phyloP scores from a whole-genome alignment of 2,113 vertebrate species.

The Talpa occidentalis region DNA sequence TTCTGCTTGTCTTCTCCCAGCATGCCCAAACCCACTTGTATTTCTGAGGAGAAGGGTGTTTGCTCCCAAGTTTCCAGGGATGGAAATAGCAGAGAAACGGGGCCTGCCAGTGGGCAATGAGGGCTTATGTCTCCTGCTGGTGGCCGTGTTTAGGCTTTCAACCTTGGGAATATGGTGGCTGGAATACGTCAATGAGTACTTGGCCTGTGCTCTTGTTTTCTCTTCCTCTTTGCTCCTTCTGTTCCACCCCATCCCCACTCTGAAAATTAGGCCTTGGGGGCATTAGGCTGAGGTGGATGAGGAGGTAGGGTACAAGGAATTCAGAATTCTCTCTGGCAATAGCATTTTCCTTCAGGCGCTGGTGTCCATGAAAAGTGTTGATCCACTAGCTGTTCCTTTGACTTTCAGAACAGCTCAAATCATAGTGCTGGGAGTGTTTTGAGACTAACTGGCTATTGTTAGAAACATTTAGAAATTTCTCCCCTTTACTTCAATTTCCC shows the following conservation, averaged over 20 bases:
- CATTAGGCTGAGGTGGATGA: background rate
- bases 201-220: fast-evolving
- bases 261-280: background rate
- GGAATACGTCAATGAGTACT: background rate
- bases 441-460: constrained; percentile 5
- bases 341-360: background rate
- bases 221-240: background rate
- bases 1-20: background rate
- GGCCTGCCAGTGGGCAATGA: background rate
- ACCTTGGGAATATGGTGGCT: background rate
- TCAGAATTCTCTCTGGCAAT: background rate
- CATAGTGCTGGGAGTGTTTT: background rate
- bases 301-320: background rate
- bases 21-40: background rate
- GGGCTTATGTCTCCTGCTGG: background rate
- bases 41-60: background rate
- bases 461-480: constrained; percentile 58
- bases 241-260: background rate
- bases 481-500: background rate
- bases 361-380: background rate
- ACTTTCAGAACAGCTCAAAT: background rate
- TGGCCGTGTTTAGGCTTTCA: background rate
- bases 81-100: background rate
- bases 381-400: background rate
- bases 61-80: background rate